Evolutionary conservation across 2,888 invertebrate species (phyloP).

Genomic region (Perizoma affinitatum): DNA sequence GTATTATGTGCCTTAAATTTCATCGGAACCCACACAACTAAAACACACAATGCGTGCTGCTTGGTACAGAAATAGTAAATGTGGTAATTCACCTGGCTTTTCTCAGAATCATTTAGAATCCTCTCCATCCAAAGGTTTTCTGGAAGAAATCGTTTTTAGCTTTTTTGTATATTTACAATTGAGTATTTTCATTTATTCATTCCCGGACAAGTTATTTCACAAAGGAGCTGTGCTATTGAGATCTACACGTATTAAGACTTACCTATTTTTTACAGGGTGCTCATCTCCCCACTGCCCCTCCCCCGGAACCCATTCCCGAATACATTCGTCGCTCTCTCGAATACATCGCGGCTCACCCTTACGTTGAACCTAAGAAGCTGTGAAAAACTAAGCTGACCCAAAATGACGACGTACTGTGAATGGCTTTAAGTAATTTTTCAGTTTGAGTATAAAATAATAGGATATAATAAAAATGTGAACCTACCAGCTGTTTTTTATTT

Average conservation of each 20-base stretch:
- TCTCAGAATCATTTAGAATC: no score
- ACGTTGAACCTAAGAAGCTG: slow-evolving; percentile 41
- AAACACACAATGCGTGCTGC: no score
- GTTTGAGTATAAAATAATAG: slow-evolving; percentile 41
- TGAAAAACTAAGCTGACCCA: slow-evolving; percentile 36
- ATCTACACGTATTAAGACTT: not conserved
- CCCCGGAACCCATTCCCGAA: slow-evolving; percentile 73
- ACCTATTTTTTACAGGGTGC: slow-evolving; percentile 49
- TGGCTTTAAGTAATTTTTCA: slow-evolving; percentile 47
- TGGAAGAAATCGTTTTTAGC: no score
- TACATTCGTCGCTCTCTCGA: slow-evolving; percentile 70
- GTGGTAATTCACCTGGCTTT: no score
- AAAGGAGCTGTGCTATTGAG: no score
- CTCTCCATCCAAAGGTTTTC: no score
- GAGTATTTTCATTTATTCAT: no score
- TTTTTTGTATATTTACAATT: no score
- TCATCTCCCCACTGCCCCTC: slow-evolving; percentile 61
- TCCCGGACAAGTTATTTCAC: no score
- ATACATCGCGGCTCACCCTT: slow-evolving; percentile 76
- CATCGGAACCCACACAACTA: no score
- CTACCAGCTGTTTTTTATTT: slow-evolving; percentile 18
- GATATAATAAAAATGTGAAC: slow-evolving; percentile 43
- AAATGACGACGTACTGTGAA: slow-evolving; percentile 36
- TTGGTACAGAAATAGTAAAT: no score
- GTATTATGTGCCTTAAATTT: no score